phyloP scores from a whole-genome alignment of 2,113 vertebrate species.

The Chaenogobius annularis region DNA sequence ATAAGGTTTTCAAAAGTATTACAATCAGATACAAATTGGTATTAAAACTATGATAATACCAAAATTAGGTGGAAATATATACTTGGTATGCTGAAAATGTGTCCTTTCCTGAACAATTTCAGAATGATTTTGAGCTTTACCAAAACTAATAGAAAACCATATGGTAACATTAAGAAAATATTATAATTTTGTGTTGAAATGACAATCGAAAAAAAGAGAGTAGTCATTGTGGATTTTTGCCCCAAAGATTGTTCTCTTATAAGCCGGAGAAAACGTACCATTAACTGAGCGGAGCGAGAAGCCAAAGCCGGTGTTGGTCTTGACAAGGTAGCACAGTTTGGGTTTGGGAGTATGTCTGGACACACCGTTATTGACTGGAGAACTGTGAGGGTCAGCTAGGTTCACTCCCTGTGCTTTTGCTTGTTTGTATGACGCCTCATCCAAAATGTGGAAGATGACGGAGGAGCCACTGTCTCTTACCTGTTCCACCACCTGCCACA shows the following conservation, averaged over 20 bases:
- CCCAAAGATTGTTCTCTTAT: neutral
- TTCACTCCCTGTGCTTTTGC: constrained; percentile 76
- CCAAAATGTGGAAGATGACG: constrained; percentile 84
- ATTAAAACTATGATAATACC: too few species aligned
- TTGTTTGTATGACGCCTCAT: constrained; percentile 81
- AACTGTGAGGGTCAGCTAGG: constrained; percentile 60
- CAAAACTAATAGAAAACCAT: too few species aligned
- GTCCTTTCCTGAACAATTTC: too few species aligned
- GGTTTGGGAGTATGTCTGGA: constrained; percentile 65
- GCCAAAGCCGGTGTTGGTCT: constrained; percentile 78
- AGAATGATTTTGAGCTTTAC: too few species aligned
- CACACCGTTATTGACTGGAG: constrained; percentile 56
- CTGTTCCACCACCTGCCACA: constrained; percentile 84
- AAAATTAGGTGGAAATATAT: too few species aligned
- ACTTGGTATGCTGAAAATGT: too few species aligned
- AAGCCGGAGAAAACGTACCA: constrained; percentile 72
- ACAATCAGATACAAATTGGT: too few species aligned
- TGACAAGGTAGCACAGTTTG: constrained; percentile 87
- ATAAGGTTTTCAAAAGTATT: too few species aligned
- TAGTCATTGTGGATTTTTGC: too few species aligned
- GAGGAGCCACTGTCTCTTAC: constrained; percentile 81
- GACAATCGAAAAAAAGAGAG: too few species aligned
- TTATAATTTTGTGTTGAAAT: too few species aligned
- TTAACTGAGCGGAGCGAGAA: constrained; percentile 85
- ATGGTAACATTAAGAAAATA: too few species aligned